A percentile compares a stretch with the other conserved stretches of the same genome.
Conservation (phyloP, 2,888 invertebrate species). For the Nyleta sp. region DNA sequence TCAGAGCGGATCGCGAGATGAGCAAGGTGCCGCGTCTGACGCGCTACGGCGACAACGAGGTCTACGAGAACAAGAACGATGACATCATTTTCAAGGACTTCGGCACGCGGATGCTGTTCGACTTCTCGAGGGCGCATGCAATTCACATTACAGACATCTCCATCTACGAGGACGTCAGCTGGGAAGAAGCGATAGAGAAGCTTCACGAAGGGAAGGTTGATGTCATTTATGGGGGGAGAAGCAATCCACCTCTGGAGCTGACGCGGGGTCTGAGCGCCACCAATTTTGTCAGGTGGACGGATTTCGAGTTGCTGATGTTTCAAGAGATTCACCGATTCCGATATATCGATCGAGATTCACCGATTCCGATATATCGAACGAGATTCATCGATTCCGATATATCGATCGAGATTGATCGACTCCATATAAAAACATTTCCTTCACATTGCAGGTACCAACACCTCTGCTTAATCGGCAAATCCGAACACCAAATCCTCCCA, state of each 20-base stretch:
- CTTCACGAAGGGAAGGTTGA: background rate
- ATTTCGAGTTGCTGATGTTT: no score
- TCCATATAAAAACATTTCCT: no score
- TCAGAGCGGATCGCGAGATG: no score
- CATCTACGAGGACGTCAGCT: background rate
- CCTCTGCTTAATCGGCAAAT: background rate
- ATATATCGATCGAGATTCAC: no score
- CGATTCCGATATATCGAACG: no score
- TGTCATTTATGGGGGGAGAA: slow-evolving; percentile 3
- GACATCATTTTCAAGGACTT: background rate
- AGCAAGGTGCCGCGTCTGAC: background rate
- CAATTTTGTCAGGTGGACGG: background rate
- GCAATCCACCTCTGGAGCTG: background rate
- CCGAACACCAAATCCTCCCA: background rate
- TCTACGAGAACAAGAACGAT: background rate
- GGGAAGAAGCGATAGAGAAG: background rate
- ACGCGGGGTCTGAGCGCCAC: background rate
- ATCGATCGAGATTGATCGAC: no score
- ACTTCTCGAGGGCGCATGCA: background rate
- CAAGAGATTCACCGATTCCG: no score
- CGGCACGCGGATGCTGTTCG: background rate
- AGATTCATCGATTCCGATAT: no score
- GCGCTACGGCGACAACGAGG: background rate
- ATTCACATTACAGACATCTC: background rate
- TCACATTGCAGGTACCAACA: no score